A percentile compares a stretch with the other conserved stretches of the same genome.
phyloP scores from a whole-genome alignment of 2,888 invertebrate genomes.

The Diachrysia chrysitis region DNA sequence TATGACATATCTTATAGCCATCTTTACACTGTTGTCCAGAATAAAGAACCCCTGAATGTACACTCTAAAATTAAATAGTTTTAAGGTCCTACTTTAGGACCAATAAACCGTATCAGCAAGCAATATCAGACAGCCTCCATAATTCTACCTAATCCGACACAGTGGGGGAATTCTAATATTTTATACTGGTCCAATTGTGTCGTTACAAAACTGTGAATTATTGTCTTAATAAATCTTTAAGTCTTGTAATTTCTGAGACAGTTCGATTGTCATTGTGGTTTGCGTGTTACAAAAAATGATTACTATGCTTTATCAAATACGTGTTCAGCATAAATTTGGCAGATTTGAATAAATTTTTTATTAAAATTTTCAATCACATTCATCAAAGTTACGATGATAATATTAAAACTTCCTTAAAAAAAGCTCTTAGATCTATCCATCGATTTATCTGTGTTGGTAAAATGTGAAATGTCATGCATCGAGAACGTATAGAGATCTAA shows the following conservation, averaged over 20 bases:
- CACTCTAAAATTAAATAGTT: constrained; percentile 50
- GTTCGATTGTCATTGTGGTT: constrained; percentile 35
- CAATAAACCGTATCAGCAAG: constrained; percentile 49
- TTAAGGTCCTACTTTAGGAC: constrained; percentile 43
- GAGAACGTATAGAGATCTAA: too few species aligned
- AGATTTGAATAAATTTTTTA: background rate
- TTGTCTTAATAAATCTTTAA: constrained; percentile 62
- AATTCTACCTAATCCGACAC: constrained; percentile 45
- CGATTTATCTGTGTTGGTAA: too few species aligned
- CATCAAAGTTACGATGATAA: background rate
- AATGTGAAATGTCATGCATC: too few species aligned
- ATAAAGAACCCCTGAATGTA: constrained; percentile 31
- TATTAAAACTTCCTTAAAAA: background rate
- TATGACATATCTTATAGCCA: constrained; percentile 14
- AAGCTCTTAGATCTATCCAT: too few species aligned
- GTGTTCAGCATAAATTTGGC: background rate
- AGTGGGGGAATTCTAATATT: constrained; percentile 51
- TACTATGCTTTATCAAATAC: constrained; percentile 5
- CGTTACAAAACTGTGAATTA: constrained; percentile 62
- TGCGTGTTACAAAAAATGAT: constrained; percentile 43
- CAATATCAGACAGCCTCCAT: constrained; percentile 40
- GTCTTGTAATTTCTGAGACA: constrained; percentile 36
- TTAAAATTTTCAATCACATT: background rate
- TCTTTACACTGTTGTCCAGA: constrained; percentile 43
- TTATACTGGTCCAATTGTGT: constrained; percentile 55